Conservation (phyloP, 2,888 invertebrate genomes). For the Epirrhoe alternata region DNA sequence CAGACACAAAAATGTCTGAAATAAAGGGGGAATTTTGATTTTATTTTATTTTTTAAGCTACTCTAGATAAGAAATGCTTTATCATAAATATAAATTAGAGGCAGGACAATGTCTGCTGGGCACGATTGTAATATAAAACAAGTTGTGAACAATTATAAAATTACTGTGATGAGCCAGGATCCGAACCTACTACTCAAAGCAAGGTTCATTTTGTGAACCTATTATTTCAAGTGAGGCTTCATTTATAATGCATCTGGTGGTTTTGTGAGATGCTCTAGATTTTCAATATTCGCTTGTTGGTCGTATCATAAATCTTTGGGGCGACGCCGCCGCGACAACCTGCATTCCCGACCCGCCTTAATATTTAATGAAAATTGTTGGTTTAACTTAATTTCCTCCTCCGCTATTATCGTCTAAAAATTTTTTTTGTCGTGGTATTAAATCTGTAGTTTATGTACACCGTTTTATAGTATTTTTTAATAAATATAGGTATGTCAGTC, state of each 20-base stretch:
- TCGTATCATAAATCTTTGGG: slow-evolving; percentile 77
- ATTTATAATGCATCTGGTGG: slow-evolving; percentile 71
- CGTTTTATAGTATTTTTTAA: too few species aligned
- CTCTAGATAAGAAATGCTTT: too few species aligned
- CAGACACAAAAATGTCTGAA: too few species aligned
- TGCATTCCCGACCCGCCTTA: slow-evolving; percentile 74
- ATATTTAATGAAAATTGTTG: slow-evolving; percentile 80
- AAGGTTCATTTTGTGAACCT: background rate
- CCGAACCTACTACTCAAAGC: background rate
- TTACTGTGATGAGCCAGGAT: background rate
- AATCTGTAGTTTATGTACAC: slow-evolving; percentile 5
- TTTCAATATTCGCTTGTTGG: slow-evolving; percentile 82
- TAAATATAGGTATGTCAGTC: too few species aligned
- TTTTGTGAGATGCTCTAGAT: slow-evolving; percentile 71
- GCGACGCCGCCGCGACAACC: slow-evolving; percentile 70
- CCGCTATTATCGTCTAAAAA: slow-evolving; percentile 37
- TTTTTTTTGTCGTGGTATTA: slow-evolving; percentile 25
- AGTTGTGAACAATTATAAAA: too few species aligned
- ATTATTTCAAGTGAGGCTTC: slow-evolving; percentile 43
- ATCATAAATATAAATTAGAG: too few species aligned
- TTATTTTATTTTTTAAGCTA: too few species aligned
- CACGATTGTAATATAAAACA: too few species aligned
- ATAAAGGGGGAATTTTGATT: too few species aligned
- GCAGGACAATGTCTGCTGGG: too few species aligned
- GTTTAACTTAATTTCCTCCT: slow-evolving; percentile 67